phyloP scores from a whole-genome alignment of 2,113 vertebrate genomes.

The Hydropotes inermis region DNA sequence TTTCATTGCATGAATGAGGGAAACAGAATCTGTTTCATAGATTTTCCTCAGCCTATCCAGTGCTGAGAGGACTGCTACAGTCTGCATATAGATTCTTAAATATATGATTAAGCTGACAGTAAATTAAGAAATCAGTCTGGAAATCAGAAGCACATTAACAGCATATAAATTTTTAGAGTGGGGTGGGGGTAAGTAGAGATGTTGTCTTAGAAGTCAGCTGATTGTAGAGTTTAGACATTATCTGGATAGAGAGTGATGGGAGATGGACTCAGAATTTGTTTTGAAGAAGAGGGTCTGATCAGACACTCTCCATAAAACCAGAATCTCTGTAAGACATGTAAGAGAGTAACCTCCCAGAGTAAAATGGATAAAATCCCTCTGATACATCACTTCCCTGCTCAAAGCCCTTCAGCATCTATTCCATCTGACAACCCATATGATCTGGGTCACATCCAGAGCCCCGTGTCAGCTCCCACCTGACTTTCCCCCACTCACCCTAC shows the following conservation, averaged over 20 bases:
- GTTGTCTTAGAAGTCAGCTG: not conserved
- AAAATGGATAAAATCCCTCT: not conserved
- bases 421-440: rapidly evolving
- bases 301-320: not conserved
- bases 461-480: not conserved
- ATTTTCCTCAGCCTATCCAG: not conserved
- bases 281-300: not conserved
- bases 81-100: not conserved
- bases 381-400: not conserved
- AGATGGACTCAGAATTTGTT: not conserved
- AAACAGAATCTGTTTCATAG: not conserved
- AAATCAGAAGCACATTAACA: not conserved
- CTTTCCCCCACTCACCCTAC: rapidly evolving
- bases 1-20: not conserved
- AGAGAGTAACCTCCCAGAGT: not conserved
- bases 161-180: not conserved
- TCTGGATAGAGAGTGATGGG: rapidly evolving
- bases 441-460: not conserved
- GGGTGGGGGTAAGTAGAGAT: not conserved
- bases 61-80: not conserved
- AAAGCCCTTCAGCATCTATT: not conserved
- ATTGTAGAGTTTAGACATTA: not conserved
- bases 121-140: not conserved
- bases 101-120: not conserved
- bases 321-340: not conserved